Base-by-base conservation (phyloP, 2,888 invertebrate species). In the Psylliodes chrysocephalus region DNA sequence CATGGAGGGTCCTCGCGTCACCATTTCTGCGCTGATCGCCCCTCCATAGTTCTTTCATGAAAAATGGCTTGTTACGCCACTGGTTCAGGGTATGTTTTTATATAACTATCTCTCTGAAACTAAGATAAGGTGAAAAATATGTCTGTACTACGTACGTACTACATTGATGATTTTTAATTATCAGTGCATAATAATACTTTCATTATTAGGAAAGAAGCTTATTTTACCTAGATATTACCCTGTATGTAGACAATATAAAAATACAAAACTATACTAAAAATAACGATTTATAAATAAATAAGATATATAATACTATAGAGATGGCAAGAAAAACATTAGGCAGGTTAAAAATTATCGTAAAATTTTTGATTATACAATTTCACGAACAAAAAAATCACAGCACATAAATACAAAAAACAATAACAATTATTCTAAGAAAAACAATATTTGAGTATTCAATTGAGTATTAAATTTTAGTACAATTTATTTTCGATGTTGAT, bases 251-350 rank as follows among this genome's bases (percentile, higher is more conserved):
- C 60, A 71, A 62, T 64, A 60, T 63, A 68, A 66, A 66, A 67
- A 69, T 68, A 72, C 67, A 69, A 73, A 66, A 66, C 70, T n/a
- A n/a, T n/a, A n/a, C n/a, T 68, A 74, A 73, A 71, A 69, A 71
- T 49, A 49, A 49, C 49, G 49, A 75, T 74, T 56, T 71, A 77
- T 75, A 74, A 74, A 72, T 72, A 72, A 75, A 73, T 72, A 72
- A 56, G 67, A 77, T 74, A 76, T 74, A 68, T 70, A 71, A 79
- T 80, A 82, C 80, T 81, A 82, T 81, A 82, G 81, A 80, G 81
- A 82, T 82, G 82, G 82, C 82, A 82, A 82, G 82, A 82, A 79
- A 81, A 78, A 79, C 77, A 81, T 80, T 80, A 79, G 81, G 81
- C 80, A 80, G 78, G 75, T 74, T 76, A 73, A 69, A n/a, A 71